Evolutionary conservation across 1,140 invertebrate species (phyloP), one percentile per base, ranked within the genome.

Genomic region (Sycobia sp.): DNA sequence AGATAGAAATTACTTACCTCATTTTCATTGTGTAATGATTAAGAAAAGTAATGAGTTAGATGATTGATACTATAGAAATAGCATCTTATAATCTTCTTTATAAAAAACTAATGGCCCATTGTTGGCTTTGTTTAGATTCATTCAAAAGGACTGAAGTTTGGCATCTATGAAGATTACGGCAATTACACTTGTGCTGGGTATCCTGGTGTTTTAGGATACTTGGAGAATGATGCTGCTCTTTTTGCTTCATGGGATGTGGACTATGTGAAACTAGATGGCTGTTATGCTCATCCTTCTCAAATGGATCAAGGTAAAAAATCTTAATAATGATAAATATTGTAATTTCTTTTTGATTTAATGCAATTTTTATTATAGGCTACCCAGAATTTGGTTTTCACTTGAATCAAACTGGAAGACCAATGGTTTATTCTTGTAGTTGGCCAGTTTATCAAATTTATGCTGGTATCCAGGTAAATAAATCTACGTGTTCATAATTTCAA

Each of bases 201-300:
- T 80, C 96, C 96, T 14, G 97, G 96, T 38, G 91, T 94, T 64
- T 84, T 96, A 43, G 93, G 92, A 3, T 88, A 93, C 81, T 84
- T 97, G 71, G 84, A 93, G 72, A 84, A 83, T 69, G 96, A 98
- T 83, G 95, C 95, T 0, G 81, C 90, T 25, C 94, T 92, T 2
- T 98, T 98, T 84, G 95, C 94, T n/a, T 89, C 92, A 1, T 99
- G 97, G 97, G 91, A 92, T 44, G 93, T 98, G 10, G 96, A 99
- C 75, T 97, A 97, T 73, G 90, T 99, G 0, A 98, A 99, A 80
- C 78, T 99, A 64, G 97, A 98, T 77, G 96, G 95, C 1, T 99
- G 97, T 78, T 92, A 97, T 80, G 88, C 94, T 0, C 86, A 93
- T 69, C 88, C 91, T 1, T 80, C 82, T 14, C 88, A 93, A 47